phyloP scores from a whole-genome alignment of 2,113 vertebrate species.

The Microcebus murinus region DNA sequence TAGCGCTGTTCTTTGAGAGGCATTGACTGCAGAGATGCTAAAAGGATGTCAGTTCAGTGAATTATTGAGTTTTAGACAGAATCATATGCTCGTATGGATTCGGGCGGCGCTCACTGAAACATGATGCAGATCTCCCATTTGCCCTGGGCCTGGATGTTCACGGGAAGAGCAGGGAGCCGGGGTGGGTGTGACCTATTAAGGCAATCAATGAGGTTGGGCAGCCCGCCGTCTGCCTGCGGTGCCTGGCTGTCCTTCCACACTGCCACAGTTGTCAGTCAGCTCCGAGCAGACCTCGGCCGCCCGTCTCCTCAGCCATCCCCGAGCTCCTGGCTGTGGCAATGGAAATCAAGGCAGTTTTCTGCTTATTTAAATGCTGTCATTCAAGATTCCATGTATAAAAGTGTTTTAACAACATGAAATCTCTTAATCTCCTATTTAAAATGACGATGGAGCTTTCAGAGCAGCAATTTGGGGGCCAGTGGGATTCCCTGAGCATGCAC shows the following conservation, averaged over 20 bases:
- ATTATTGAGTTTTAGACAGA: constrained; percentile 66
- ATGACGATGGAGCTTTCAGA: background rate
- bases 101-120: background rate
- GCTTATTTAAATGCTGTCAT: constrained; percentile 49
- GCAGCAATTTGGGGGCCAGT: background rate
- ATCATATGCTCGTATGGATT: constrained; percentile 48
- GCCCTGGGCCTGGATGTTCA: background rate
- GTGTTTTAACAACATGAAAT: constrained; percentile 45
- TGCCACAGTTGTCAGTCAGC: background rate
- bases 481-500: background rate
- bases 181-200: background rate
- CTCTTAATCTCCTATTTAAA: constrained; percentile 62
- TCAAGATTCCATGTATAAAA: constrained; percentile 40
- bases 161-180: background rate
- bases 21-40: constrained; percentile 67
- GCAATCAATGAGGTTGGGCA: background rate
- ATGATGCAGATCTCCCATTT: background rate
- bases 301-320: background rate
- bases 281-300: background rate
- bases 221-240: background rate
- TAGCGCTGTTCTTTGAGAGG: constrained; percentile 67
- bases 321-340: background rate
- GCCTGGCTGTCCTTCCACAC: background rate
- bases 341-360: constrained; percentile 46
- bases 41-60: constrained; percentile 72